A percentile compares a stretch with the other conserved stretches of the same genome.
These are phyloP conservation scores for Platypus cylindrus DNA, from an alignment of 2,888 invertebrate species.

Conservation along the genomic window DNA sequence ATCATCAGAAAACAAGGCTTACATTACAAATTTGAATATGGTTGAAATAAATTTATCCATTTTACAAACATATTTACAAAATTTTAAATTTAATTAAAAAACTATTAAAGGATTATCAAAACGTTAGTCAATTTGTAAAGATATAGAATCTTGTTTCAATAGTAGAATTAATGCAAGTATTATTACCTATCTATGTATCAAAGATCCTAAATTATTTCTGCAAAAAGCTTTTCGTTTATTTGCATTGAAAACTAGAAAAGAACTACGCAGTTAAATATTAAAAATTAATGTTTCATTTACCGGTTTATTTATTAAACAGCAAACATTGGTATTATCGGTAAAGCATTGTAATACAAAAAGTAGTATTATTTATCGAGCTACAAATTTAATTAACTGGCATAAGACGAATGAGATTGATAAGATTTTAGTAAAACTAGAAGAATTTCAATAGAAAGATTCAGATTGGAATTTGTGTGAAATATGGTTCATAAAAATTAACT, in stretches of 20 bases:
- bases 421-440: too few relatives aligned
- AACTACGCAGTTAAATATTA: slow-evolving; percentile 4
- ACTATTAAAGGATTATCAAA: background rate
- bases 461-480: slow-evolving; percentile 8
- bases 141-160: slow-evolving; percentile 7
- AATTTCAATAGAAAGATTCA: slow-evolving; percentile 6
- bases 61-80: background rate
- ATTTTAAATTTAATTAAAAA: slow-evolving; percentile 1
- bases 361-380: too few relatives aligned
- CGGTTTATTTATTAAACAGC: slow-evolving; percentile 6
- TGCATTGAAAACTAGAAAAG: slow-evolving; percentile 3
- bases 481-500: slow-evolving; percentile 11
- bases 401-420: too few relatives aligned
- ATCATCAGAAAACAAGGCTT: background rate
- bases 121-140: slow-evolving; percentile 1
- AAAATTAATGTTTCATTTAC: slow-evolving; percentile 6
- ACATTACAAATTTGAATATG: slow-evolving; percentile 1
- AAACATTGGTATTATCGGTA: slow-evolving; percentile 3
- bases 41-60: background rate
- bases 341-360: too few relatives aligned
- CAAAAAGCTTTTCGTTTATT: slow-evolving; percentile 5
- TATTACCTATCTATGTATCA: slow-evolving; percentile 5
- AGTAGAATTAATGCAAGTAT: slow-evolving; percentile 3
- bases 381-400: too few relatives aligned
- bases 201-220: slow-evolving; percentile 5